Evolutionary conservation across 2,113 vertebrate species (phyloP).

Genomic region (Xenus cinereus): DNA sequence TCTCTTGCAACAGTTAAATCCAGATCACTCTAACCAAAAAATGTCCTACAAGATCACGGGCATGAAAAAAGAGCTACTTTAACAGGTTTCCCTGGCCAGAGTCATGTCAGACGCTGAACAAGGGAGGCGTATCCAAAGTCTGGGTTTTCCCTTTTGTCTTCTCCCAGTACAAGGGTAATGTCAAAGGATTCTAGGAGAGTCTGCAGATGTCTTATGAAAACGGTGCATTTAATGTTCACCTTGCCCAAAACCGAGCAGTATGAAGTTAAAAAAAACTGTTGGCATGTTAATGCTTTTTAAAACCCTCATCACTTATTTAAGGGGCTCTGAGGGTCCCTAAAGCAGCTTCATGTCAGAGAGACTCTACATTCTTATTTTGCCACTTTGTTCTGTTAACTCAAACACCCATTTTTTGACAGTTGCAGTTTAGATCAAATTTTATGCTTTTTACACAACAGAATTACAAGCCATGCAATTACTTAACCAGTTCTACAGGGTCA

Average conservation of each 20-base stretch:
- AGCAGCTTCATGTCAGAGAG: not conserved
- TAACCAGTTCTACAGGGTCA: not conserved
- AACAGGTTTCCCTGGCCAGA: not conserved
- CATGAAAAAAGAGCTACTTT: not conserved
- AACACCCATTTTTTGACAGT: not conserved
- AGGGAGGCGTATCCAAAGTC: not conserved
- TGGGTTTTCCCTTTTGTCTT: not conserved
- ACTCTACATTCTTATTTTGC: not conserved
- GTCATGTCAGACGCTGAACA: not conserved
- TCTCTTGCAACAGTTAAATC: not conserved
- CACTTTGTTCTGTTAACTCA: not conserved
- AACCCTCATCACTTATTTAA: not conserved
- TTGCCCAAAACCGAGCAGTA: not conserved
- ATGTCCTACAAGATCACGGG: not conserved
- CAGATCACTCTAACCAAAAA: not conserved
- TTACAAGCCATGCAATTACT: not conserved
- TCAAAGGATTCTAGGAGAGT: not conserved
- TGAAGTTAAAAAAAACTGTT: not conserved
- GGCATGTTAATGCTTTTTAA: not conserved
- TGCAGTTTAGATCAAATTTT: not conserved
- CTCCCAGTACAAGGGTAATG: not conserved
- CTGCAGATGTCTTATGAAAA: not conserved
- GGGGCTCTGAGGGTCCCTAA: not conserved
- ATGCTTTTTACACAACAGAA: not conserved
- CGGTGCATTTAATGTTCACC: not conserved